A percentile compares a stretch with the other conserved stretches of the same genome.
Conservation (phyloP, 2,113 vertebrate genomes). For the Leucopsar rothschildi region DNA sequence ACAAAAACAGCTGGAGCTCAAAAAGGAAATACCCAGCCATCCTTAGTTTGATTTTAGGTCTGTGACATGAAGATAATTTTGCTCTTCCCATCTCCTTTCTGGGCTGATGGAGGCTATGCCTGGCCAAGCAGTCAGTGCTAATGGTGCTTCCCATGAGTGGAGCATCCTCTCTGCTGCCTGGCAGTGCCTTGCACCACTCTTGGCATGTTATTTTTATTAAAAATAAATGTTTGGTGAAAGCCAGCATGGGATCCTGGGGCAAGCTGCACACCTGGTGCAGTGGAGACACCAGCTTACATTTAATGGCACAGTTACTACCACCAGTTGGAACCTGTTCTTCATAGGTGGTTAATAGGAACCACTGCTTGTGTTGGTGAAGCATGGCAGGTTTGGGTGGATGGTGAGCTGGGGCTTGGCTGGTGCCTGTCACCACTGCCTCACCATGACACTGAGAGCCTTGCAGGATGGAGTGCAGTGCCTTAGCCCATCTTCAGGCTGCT, state of each 20-base stretch:
- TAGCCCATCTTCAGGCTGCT: background rate
- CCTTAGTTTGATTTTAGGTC: background rate
- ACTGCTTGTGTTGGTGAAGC: background rate
- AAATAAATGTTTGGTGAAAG: background rate
- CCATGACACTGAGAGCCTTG: background rate
- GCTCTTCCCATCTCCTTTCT: background rate
- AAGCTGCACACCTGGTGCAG: fast-evolving
- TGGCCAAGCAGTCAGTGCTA: background rate
- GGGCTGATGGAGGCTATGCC: background rate
- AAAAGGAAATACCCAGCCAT: background rate
- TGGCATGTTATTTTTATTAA: background rate
- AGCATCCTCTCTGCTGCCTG: background rate
- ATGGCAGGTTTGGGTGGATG: background rate
- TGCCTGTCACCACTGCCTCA: background rate
- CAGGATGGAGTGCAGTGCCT: background rate
- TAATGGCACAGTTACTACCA: background rate
- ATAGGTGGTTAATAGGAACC: background rate
- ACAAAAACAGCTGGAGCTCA: background rate
- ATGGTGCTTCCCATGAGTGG: fast-evolving
- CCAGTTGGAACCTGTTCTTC: background rate
- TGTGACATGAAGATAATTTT: background rate
- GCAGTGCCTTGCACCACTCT: background rate
- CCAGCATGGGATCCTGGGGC: background rate
- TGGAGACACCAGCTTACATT: background rate
- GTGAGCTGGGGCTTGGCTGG: background rate